Evolutionary conservation across 2,113 vertebrate genomes (phyloP), one percentile per base, ranked within the genome.

Genomic region (Danionella cerebrum): DNA sequence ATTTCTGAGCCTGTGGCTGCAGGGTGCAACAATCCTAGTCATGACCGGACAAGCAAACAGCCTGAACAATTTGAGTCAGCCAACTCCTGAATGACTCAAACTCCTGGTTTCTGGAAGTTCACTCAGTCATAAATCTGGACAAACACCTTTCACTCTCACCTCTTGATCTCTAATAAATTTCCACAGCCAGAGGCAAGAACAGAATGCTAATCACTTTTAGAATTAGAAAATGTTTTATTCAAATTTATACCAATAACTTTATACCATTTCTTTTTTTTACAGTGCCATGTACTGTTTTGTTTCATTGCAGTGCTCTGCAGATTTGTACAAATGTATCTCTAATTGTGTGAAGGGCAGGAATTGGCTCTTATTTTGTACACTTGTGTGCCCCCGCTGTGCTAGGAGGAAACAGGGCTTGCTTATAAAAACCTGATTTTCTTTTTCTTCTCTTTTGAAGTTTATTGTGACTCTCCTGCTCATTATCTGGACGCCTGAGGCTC

Each of bases 401-500:
- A 51, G 14, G 24, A 13, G 36, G 51, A 70, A 67, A n/a, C 51
- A 35, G 53, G 22, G 45, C 51, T 22, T 7, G 29, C 9, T 53
- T 25, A 63, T 42, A 62, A 53, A 47, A 25, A 13, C 44, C 45
- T n/a, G 10, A 41, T 48, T 62, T 48, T 54, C 39, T 39, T 5
- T 16, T 50, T 50, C 62, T 12, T 45, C 19, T 3, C 44, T 75
- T 82, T 74, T 79, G 68, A 82, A 69, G 74, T 84, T 79, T 75
- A 80, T 64, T 65, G 73, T 67, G 70, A 71, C 18, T 18, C 67
- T 72, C 47, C 24, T 65, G 47, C 81, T 86, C 82, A 79, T 87
- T 87, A 85, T 81, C 77, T 60, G 44, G 42, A 41, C 14, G 80
- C 82, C 82, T 71, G 75, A 50, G 80, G 84, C 69, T 41, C 6